Conservation (phyloP, 2,797 vertebrate genomes). For the Helarctos malayanus region DNA sequence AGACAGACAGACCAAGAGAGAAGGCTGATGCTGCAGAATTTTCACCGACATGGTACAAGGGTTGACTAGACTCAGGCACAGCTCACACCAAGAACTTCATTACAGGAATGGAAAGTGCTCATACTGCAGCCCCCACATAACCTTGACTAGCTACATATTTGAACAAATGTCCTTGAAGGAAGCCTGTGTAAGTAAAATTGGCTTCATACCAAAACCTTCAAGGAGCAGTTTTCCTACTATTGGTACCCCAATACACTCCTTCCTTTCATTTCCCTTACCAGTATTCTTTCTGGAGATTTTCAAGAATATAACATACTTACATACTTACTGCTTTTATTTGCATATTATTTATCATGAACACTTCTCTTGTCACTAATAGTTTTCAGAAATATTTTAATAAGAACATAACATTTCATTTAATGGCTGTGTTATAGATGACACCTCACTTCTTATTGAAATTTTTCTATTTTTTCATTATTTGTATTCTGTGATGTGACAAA, state of each 20-base stretch:
- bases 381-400: constrained; percentile 37
- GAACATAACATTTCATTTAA: background rate
- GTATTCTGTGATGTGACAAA: background rate
- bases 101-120: background rate
- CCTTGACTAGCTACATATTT: background rate
- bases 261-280: background rate
- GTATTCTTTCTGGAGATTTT: background rate
- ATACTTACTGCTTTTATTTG: background rate
- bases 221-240: background rate
- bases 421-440: background rate
- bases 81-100: background rate
- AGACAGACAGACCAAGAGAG: background rate
- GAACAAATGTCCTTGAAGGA: background rate
- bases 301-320: background rate
- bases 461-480: background rate
- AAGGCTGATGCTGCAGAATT: background rate
- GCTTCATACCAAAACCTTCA: constrained; percentile 2
- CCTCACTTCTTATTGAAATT: background rate
- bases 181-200: background rate
- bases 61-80: background rate
- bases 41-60: background rate
- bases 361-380: constrained; percentile 2
- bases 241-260: background rate
- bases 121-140: background rate
- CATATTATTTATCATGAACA: background rate